Evolutionary conservation across 2,888 invertebrate species (phyloP), one percentile per base, ranked within the genome.

Genomic region (Hipparchia sbordonii): DNA sequence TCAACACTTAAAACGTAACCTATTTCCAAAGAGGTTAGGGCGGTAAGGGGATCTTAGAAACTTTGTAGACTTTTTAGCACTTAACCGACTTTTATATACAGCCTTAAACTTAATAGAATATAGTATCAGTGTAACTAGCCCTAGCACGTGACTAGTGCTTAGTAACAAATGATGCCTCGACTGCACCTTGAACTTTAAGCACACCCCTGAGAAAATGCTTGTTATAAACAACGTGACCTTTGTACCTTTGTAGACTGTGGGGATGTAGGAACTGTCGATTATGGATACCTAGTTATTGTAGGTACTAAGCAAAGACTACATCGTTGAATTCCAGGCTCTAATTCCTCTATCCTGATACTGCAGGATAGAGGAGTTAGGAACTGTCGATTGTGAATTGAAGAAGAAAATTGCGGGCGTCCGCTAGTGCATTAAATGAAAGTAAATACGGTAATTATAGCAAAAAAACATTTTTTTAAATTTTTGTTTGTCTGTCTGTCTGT

Each of bases 21-120:
- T 52, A 68, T 68, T 46, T 71, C 39, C n/a, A 67, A 61, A 69
- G 61, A 57, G 62, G 56, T 67, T 54, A 67, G 66, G 48, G 72
- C 70, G 67, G 72, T 75, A 72, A 72, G 72, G 39, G 70, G 72
- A 71, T 72, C 74, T 76, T 65, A 66, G 67, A 76, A 76, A 76
- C 74, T 76, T 76, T 72, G 70, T 63, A 74, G 70, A 57, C 57
- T 57, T 57, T 57, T 57, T 12, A 39, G 59, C 74, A 72, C 76
- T 76, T 71, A 74, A 74, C 72, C 75, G 74, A 72, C 57, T 66
- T 72, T 69, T 54, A 48, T 4, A 60, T 62, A 57, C 65, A n/a
- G 67, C 69, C 61, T 70, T 68, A 48, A 61, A 74, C 63, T 71
- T 70, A 67, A 62, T 72, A 71, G 70, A 71, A 68, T 39, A 39